A percentile compares a stretch with the other conserved stretches of the same genome.
Evolutionary conservation across 2,888 invertebrate genomes (phyloP).

Genomic region (Scaptomyza polygonia): DNA sequence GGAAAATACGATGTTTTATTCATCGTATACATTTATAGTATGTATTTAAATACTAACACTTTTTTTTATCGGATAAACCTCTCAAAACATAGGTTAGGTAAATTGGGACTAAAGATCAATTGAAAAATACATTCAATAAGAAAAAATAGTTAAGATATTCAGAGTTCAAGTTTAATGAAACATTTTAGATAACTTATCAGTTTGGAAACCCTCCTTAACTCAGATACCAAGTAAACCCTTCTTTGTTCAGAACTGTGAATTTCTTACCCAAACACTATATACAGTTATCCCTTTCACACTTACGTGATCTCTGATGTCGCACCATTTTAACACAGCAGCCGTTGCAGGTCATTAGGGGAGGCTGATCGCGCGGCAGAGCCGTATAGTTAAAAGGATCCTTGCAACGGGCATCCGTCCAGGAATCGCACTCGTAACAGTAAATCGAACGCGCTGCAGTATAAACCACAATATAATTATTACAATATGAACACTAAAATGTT

Average conservation of each 20-base stretch:
- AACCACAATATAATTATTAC: constrained; percentile 40
- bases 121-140: too few relatives aligned
- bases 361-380: constrained; percentile 93
- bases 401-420: constrained; percentile 95
- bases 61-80: too few relatives aligned
- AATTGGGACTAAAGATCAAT: too few relatives aligned
- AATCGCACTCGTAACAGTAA: constrained; percentile 97
- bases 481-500: background rate
- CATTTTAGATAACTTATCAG: too few relatives aligned
- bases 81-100: too few relatives aligned
- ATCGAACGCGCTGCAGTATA: constrained; percentile 90
- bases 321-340: constrained; percentile 98
- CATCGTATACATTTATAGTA: too few relatives aligned
- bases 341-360: constrained; percentile 94
- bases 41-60: too few relatives aligned
- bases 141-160: too few relatives aligned
- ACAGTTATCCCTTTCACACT: constrained; percentile 84
- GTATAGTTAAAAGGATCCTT: constrained; percentile 97
- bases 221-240: too few relatives aligned
- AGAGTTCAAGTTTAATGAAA: too few relatives aligned
- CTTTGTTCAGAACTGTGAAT: too few relatives aligned
- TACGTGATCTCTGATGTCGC: constrained; percentile 94
- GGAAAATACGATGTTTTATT: background rate
- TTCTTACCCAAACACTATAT: background rate
- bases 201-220: too few relatives aligned